phyloP scores from a whole-genome alignment of 2,113 vertebrate genomes.

The Synchiropus splendidus region DNA sequence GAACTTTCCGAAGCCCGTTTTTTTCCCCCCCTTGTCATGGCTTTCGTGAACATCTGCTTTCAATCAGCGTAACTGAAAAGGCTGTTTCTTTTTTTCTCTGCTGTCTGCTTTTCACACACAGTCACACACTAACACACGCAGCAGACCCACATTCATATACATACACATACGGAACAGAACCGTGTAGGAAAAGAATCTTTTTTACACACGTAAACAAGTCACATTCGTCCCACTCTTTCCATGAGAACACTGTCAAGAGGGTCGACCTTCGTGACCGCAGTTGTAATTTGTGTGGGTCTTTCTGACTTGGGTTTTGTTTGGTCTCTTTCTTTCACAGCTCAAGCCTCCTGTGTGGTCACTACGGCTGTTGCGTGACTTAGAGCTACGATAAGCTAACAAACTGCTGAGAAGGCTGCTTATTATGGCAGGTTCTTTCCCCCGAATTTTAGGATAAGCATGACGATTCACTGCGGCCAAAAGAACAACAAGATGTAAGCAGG shows the following conservation, averaged over 20 bases:
- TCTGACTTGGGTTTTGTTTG: not conserved
- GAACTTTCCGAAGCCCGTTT: slow-evolving; percentile 71
- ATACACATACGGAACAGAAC: slow-evolving; percentile 7
- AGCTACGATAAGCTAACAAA: slow-evolving; percentile 54
- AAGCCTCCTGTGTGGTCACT: slow-evolving; percentile 50
- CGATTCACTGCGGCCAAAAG: slow-evolving; percentile 47
- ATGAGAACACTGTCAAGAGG: slow-evolving; percentile 26
- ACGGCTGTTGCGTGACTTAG: slow-evolving; percentile 38
- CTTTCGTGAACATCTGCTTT: slow-evolving; percentile 75
- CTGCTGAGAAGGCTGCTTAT: slow-evolving; percentile 45
- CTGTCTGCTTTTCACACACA: slow-evolving; percentile 35
- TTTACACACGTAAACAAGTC: too few relatives aligned
- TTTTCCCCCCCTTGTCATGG: slow-evolving; percentile 38
- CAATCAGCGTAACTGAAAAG: slow-evolving; percentile 64
- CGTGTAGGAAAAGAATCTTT: not conserved
- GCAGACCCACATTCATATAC: slow-evolving; percentile 17
- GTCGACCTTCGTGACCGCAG: slow-evolving; percentile 23
- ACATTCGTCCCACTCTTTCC: slow-evolving; percentile 13
- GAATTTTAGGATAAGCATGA: slow-evolving; percentile 53
- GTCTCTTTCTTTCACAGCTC: slow-evolving; percentile 22
- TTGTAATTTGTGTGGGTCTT: slow-evolving; percentile 2
- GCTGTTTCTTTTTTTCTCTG: slow-evolving; percentile 40
- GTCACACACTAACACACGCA: slow-evolving; percentile 12
- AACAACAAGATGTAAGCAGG: slow-evolving; percentile 44
- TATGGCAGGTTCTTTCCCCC: slow-evolving; percentile 66